These are phyloP conservation scores for Lysiphlebus fabarum DNA, from an alignment of 1,140 invertebrate species.

Conservation along the genomic window DNA sequence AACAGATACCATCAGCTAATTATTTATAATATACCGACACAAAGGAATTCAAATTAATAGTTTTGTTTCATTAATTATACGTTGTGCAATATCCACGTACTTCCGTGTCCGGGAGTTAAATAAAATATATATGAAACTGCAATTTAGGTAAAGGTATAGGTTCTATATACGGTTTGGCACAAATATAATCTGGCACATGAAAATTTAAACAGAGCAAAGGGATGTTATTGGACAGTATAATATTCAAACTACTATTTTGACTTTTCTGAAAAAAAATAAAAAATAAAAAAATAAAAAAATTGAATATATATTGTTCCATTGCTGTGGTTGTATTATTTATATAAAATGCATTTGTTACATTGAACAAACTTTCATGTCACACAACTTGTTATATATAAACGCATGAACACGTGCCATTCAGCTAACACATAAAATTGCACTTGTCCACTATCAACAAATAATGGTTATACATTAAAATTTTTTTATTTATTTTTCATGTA, in stretches of 20 bases:
- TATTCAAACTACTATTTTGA: too few relatives aligned
- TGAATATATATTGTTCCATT: too few relatives aligned
- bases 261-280: too few relatives aligned
- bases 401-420: conserved; percentile 51
- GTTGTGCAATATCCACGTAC: conserved; percentile 44
- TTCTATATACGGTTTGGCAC: background rate
- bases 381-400: conserved; percentile 50
- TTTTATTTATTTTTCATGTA: conserved; percentile 47
- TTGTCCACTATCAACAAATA: conserved; percentile 56
- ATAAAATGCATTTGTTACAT: too few relatives aligned
- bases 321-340: too few relatives aligned
- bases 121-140: conserved; percentile 51
- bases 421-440: conserved; percentile 41
- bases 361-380: conserved; percentile 24
- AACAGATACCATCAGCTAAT: conserved; percentile 52
- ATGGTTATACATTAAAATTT: conserved; percentile 55
- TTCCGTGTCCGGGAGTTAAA: conserved; percentile 47
- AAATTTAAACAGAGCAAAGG: too few relatives aligned
- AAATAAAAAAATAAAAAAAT: too few relatives aligned
- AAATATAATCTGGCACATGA: too few relatives aligned
- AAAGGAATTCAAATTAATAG: conserved; percentile 58
- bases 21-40: conserved; percentile 52
- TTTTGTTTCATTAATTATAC: conserved; percentile 55
- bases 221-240: too few relatives aligned
- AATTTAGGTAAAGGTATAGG: conserved; percentile 35